phyloP scores from a whole-genome alignment of 2,797 vertebrate species.

The Lepus townsendii region DNA sequence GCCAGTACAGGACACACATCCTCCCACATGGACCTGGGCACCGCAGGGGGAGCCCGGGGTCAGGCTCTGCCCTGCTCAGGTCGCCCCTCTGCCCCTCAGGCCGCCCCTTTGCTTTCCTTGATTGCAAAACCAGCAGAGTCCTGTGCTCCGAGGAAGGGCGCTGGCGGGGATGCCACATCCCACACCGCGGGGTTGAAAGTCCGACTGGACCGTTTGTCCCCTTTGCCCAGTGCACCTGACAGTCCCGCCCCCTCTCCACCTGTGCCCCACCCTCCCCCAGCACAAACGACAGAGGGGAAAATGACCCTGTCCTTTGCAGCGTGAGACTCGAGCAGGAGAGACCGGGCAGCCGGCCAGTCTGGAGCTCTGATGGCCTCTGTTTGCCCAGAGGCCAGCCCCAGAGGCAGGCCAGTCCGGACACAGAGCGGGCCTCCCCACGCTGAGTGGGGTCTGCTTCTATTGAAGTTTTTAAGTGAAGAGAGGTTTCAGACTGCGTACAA shows the following conservation, averaged over 20 bases:
- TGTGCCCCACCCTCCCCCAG: neutral
- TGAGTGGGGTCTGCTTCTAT: too few species aligned
- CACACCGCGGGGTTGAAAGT: rapidly evolving
- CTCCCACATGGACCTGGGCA: rapidly evolving
- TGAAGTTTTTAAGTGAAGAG: neutral
- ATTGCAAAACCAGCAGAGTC: too few species aligned
- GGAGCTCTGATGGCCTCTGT: rapidly evolving
- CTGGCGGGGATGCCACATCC: rapidly evolving
- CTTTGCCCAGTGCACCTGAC: too few species aligned
- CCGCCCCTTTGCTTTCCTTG: neutral
- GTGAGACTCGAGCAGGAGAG: neutral
- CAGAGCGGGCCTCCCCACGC: rapidly evolving
- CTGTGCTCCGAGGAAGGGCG: neutral
- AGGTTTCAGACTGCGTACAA: neutral
- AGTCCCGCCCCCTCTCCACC: rapidly evolving
- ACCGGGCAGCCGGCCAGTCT: rapidly evolving
- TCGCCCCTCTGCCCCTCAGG: neutral
- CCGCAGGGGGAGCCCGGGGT: rapidly evolving
- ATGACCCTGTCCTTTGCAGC: rapidly evolving
- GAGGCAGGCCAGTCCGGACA: neutral
- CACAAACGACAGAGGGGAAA: neutral
- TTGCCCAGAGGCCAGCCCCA: neutral
- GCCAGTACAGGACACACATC: neutral
- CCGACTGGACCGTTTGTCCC: neutral
- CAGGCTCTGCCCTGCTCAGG: neutral